Percentiles rank a stretch among this genome's conserved stretches.
These are phyloP conservation scores for Clarias laeviceps DNA, from an alignment of 2,797 vertebrate species.

Conservation along the genomic window DNA sequence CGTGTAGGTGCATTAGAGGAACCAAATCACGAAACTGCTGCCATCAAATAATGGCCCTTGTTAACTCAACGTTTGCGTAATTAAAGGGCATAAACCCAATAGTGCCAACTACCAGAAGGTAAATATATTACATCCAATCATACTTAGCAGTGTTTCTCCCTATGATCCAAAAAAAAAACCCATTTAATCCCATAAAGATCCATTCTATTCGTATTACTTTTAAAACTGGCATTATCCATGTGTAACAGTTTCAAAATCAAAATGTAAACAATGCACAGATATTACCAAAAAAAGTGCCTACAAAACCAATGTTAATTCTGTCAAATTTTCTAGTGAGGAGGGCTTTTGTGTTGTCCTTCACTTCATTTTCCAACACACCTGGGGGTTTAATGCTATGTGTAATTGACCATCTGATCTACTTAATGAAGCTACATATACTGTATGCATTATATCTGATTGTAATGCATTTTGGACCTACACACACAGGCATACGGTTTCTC, in stretches of 20 bases:
- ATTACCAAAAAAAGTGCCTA: constrained; percentile 22
- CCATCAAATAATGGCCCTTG: not conserved
- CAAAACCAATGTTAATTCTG: not conserved
- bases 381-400: not conserved
- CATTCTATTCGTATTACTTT: not conserved
- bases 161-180: constrained; percentile 11
- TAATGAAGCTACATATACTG: constrained; percentile 27
- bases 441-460: constrained; percentile 28
- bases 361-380: not conserved
- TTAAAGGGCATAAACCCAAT: not conserved
- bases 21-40: not conserved
- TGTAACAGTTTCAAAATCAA: constrained; percentile 20
- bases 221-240: not conserved
- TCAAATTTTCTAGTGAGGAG: not conserved
- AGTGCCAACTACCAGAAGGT: not conserved
- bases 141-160: not conserved
- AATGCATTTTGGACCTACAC: constrained; percentile 30
- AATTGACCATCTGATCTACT: constrained; percentile 7
- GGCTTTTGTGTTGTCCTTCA: not conserved
- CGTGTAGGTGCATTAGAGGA: not conserved
- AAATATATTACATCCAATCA: constrained; percentile 3
- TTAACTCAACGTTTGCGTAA: not conserved
- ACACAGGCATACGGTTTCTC: not conserved
- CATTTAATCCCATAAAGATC: constrained; percentile 3
- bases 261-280: constrained; percentile 23